Conservation (phyloP, 35 echinoderm and acorn worm species). For the Apostichopus californicus region DNA sequence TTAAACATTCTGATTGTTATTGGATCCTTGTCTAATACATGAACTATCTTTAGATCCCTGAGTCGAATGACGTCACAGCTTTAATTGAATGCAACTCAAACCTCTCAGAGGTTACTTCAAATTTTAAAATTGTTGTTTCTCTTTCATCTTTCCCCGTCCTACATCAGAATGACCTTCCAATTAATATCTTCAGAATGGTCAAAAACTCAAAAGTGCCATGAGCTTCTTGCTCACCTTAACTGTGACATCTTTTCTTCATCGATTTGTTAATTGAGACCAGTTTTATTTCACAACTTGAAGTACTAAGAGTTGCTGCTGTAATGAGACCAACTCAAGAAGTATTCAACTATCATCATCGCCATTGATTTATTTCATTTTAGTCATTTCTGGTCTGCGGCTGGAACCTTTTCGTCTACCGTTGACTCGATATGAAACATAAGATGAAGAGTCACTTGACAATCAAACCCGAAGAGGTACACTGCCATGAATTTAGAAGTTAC, state of each 20-base stretch:
- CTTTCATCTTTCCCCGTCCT: not conserved
- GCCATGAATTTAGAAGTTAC: no score
- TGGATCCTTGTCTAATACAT: no score
- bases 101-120: not conserved
- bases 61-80: no score
- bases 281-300: slow-evolving; percentile 23
- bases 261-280: slow-evolving; percentile 29
- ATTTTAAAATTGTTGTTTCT: not conserved
- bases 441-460: no score
- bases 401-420: not conserved
- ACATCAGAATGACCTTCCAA: slow-evolving; percentile 30
- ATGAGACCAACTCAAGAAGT: slow-evolving; percentile 24
- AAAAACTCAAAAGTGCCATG: not conserved
- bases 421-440: not conserved
- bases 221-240: not conserved
- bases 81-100: not conserved
- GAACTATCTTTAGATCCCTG: no score
- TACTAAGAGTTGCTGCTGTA: not conserved
- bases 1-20: no score
- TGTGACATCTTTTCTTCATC: not conserved
- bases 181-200: not conserved
- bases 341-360: not conserved
- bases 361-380: slow-evolving; percentile 22
- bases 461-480: no score
- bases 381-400: not conserved